phyloP scores from a whole-genome alignment of 2,797 vertebrate genomes.

The Stomatorhinus walkeri region DNA sequence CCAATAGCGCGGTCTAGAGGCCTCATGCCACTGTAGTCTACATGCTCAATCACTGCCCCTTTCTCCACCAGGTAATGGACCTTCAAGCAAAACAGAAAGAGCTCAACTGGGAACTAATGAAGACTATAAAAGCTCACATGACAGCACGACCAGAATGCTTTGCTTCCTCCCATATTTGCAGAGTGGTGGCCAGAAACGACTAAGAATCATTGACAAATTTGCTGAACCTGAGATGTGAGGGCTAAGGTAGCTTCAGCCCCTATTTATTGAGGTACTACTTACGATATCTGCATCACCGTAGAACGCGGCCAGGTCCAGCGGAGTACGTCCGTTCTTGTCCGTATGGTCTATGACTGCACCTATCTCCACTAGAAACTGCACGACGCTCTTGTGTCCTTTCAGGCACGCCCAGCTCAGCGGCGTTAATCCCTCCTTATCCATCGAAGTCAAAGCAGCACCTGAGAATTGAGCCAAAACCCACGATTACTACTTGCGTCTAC shows the following conservation, averaged over 20 bases:
- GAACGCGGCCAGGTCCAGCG: constrained; percentile 91
- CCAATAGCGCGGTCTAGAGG: constrained; percentile 95
- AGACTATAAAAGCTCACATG: background rate
- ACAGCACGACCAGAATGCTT: background rate
- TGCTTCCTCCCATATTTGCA: background rate
- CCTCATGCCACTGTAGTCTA: constrained; percentile 94
- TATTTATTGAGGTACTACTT: constrained; percentile 45
- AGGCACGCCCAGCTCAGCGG: constrained; percentile 96
- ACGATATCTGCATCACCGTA: constrained; percentile 94
- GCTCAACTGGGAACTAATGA: background rate
- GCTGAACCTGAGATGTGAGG: background rate
- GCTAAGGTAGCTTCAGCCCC: background rate
- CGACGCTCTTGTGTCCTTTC: constrained; percentile 88
- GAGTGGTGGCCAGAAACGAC: background rate
- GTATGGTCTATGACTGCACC: constrained; percentile 88
- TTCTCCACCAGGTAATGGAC: constrained; percentile 93
- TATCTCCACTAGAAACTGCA: constrained; percentile 86
- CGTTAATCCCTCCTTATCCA: constrained; percentile 94
- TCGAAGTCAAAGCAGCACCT: constrained; percentile 80
- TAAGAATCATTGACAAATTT: background rate
- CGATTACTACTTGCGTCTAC: background rate
- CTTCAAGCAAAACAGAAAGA: constrained; percentile 47
- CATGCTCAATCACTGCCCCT: constrained; percentile 90
- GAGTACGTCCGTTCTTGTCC: constrained; percentile 92
- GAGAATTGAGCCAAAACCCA: constrained; percentile 17